Conservation (phyloP, 1,140 invertebrate species). For the Ylistrum balloti region DNA sequence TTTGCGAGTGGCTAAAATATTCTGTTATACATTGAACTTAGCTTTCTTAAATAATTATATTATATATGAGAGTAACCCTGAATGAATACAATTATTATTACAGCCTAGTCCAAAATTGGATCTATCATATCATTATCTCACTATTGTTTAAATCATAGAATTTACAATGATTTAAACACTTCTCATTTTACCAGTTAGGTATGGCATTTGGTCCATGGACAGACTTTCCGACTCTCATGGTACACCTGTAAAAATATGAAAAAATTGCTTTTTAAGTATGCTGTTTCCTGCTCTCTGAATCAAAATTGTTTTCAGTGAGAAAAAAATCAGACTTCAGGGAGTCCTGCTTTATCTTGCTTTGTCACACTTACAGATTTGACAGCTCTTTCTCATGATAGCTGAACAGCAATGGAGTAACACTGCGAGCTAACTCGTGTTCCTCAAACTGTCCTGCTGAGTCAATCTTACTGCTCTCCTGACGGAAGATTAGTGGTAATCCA, state of each 20-base stretch:
- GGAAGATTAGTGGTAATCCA: slow-evolving; percentile 96
- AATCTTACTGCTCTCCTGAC: slow-evolving; percentile 90
- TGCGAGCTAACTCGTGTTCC: slow-evolving; percentile 96
- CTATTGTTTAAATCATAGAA: too few species aligned
- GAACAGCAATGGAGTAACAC: slow-evolving; percentile 96
- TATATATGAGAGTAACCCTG: too few species aligned
- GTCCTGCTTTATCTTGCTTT: not conserved
- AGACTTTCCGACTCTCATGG: slow-evolving; percentile 89
- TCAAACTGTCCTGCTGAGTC: slow-evolving; percentile 96
- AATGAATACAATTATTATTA: too few species aligned
- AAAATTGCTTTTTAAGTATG: too few species aligned
- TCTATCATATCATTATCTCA: too few species aligned
- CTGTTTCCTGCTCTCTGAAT: too few species aligned
- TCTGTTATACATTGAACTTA: too few species aligned
- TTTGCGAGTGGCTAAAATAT: too few species aligned
- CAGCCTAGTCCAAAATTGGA: too few species aligned
- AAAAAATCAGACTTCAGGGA: not conserved
- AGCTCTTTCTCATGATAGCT: slow-evolving; percentile 95
- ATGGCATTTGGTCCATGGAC: slow-evolving; percentile 74
- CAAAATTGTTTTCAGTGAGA: too few species aligned
- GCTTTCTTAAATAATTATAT: too few species aligned
- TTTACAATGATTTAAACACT: too few species aligned
- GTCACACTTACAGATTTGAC: slow-evolving; percentile 75
- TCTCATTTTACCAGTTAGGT: slow-evolving; percentile 76
- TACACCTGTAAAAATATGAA: slow-evolving; percentile 78